Evolutionary conservation across 2,113 vertebrate genomes (phyloP), one percentile per base, ranked within the genome.

Genomic region (Echinops telfairi): DNA sequence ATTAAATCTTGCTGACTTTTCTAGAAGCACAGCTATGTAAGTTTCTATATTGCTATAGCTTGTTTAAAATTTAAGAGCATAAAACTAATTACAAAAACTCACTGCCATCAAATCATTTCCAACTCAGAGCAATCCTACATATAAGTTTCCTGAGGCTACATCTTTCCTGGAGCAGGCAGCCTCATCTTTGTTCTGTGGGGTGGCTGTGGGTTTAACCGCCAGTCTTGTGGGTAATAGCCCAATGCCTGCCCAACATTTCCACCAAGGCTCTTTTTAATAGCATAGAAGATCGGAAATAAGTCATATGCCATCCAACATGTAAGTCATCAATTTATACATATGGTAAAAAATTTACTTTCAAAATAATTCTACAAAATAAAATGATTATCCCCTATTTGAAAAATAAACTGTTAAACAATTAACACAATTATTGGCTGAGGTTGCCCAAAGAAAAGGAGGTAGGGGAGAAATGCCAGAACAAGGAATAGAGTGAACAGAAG

Each of bases 321-420:
- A 91, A n/a, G 77, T 29, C 9, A 90, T 94, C 90, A 77, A 79
- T 6, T 43, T 81, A 38, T 62, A 66, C 79, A 36, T 25, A 36
- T 62, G 12, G 40, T 3, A 95, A 38, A 89, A 92, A 95, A 66
- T 7, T 29, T 0, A 89, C 66, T 88, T 84, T 90, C 38, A 47
- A 95, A 96, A 93, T 19, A 94, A 76, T 89, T 78, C 16, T 92
- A 17, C 33, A 23, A 81, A 86, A 80, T n/a, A 23, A 60, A 86
- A 87, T 29, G 70, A 82, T 58, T 68, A 90, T 2, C 53, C 20
- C 9, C 57, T 22, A 78, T 29, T 38, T 43, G 57, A 23, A 95
- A 95, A 90, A 33, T 17, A 31, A 88, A 91, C 58, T 78, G 81
- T 22, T 31, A 62, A 70, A 43, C 2, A 75, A 80, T 66, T 73